These are phyloP conservation scores for Mesorhabditis belari DNA, from an alignment of 2,888 invertebrate species.

Conservation along the genomic window DNA sequence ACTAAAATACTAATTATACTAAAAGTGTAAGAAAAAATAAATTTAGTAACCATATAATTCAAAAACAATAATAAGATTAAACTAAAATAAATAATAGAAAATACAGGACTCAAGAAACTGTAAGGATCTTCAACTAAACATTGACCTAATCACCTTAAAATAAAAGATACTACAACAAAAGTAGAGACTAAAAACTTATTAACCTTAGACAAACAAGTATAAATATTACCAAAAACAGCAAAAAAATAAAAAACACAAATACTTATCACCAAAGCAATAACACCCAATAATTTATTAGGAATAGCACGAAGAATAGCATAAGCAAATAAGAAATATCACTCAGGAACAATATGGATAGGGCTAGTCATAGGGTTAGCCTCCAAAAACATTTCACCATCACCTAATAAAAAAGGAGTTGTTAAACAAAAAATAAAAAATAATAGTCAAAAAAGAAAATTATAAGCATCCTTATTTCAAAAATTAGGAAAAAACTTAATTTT, in stretches of 20 bases:
- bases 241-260: constrained; percentile 35
- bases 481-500: constrained; percentile 40
- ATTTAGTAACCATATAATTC: constrained; percentile 21
- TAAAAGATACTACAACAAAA: constrained; percentile 29
- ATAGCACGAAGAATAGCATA: constrained; percentile 75
- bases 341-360: constrained; percentile 72
- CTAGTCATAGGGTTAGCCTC: constrained; percentile 68
- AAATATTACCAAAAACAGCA: constrained; percentile 40
- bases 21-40: constrained; percentile 24
- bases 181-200: constrained; percentile 30
- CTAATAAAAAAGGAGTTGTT: constrained; percentile 59
- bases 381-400: constrained; percentile 69
- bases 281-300: constrained; percentile 73
- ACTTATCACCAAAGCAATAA: constrained; percentile 61
- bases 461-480: constrained; percentile 39
- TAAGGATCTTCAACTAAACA: constrained; percentile 30
- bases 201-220: constrained; percentile 26
- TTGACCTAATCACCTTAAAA: constrained; percentile 33
- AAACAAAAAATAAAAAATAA: constrained; percentile 60
- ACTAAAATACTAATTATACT: constrained; percentile 31
- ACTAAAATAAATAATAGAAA: constrained; percentile 37
- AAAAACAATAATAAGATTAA: constrained; percentile 25
- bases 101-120: constrained; percentile 28
- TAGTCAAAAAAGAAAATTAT: constrained; percentile 59
- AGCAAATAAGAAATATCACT: constrained; percentile 78